A percentile compares a stretch with the other conserved stretches of the same genome.
phyloP scores from a whole-genome alignment of 2,797 vertebrate genomes.

The Sphaeramia orbicularis region DNA sequence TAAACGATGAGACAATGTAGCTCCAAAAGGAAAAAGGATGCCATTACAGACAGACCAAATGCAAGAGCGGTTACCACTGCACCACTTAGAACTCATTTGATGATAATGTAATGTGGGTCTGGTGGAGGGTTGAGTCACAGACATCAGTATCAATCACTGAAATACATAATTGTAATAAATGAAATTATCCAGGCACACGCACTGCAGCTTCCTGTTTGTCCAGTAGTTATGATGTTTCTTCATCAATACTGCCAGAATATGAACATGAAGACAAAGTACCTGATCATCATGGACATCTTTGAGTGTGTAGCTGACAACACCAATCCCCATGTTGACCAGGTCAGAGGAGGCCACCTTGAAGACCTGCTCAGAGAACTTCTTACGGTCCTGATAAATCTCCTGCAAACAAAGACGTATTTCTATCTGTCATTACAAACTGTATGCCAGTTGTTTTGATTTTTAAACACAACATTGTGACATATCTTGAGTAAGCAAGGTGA shows the following conservation, averaged over 20 bases:
- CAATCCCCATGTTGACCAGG: slow-evolving; percentile 97
- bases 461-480: neutral
- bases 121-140: slow-evolving; percentile 18
- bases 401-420: slow-evolving; percentile 48
- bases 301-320: slow-evolving; percentile 95
- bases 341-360: slow-evolving; percentile 97
- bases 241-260: neutral
- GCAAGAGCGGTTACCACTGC: slow-evolving; percentile 31
- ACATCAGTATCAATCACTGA: slow-evolving; percentile 49
- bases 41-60: slow-evolving; percentile 26
- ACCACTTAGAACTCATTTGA: slow-evolving; percentile 60
- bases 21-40: slow-evolving; percentile 2
- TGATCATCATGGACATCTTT: slow-evolving; percentile 97
- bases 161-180: slow-evolving; percentile 39
- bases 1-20: slow-evolving; percentile 8
- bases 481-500: neutral
- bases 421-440: neutral
- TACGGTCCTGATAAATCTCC: slow-evolving; percentile 98
- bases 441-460: neutral
- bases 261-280: slow-evolving; percentile 72
- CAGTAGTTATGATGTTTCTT: slow-evolving; percentile 1
- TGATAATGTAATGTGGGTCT: slow-evolving; percentile 20
- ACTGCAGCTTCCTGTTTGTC: neutral
- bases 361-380: slow-evolving; percentile 98
- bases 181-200: slow-evolving; percentile 14